Conservation (phyloP, 2,888 invertebrate genomes). For the Schizaphis graminum region DNA sequence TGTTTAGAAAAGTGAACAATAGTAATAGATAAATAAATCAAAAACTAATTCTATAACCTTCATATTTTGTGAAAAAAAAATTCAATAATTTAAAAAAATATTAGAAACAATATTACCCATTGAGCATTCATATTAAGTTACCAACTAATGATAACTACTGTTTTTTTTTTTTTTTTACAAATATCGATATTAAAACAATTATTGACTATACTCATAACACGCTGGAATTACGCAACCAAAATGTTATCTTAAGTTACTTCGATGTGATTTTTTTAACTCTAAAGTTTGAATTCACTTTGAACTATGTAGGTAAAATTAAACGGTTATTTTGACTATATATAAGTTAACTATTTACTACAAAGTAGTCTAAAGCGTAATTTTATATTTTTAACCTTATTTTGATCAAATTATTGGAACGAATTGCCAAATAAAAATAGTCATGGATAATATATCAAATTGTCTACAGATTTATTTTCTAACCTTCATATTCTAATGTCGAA, state of each 20-base stretch:
- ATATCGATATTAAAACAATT: background rate
- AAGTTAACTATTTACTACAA: background rate
- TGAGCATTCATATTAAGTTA: background rate
- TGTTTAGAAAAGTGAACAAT: background rate
- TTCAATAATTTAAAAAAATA: background rate
- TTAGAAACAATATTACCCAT: background rate
- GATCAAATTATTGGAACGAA: conserved; percentile 10
- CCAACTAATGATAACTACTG: background rate
- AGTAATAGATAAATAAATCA: background rate
- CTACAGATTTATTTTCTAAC: background rate
- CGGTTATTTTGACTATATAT: background rate
- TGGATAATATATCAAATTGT: background rate
- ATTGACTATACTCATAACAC: background rate
- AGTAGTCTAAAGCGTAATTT: background rate
- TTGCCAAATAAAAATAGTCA: conserved; percentile 8
- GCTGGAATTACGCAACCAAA: background rate
- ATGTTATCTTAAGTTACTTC: background rate
- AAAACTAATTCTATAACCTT: background rate
- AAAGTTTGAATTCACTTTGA: conserved; percentile 6
- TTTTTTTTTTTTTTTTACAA: background rate
- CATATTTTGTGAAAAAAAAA: background rate
- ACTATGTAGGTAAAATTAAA: conserved; percentile 41
- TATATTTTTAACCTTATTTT: conserved; percentile 25
- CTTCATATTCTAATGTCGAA: background rate
- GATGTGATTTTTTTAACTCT: conserved; percentile 28